Conservation (phyloP, 2,113 vertebrate species). For the Salminus brasiliensis region DNA sequence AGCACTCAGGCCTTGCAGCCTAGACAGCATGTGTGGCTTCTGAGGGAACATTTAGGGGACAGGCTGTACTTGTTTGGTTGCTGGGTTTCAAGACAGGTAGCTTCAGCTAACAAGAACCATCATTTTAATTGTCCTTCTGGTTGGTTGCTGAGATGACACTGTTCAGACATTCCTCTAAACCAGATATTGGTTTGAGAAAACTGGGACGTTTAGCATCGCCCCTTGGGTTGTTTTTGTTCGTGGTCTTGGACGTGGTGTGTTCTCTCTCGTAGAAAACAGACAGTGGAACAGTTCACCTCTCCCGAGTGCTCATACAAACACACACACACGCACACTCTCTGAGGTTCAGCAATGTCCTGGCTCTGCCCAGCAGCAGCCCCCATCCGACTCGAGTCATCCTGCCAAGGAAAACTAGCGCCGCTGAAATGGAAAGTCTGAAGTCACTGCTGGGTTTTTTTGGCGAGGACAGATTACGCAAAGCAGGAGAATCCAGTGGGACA, state of each 20-base stretch:
- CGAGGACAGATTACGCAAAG: conserved; percentile 51
- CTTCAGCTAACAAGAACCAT: neutral
- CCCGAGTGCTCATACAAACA: conserved; percentile 11
- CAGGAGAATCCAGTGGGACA: conserved; percentile 52
- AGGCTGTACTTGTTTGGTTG: neutral
- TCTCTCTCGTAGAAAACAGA: conserved; percentile 43
- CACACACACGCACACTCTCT: conserved; percentile 21
- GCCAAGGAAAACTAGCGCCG: conserved; percentile 56
- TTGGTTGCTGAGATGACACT: conserved; percentile 1
- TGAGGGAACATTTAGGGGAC: too few relatives aligned
- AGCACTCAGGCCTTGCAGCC: too few relatives aligned
- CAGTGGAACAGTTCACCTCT: conserved; percentile 48
- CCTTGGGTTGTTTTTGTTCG: conserved; percentile 40
- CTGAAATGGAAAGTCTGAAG: conserved; percentile 61
- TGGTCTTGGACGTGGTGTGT: conserved; percentile 21
- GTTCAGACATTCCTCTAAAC: conserved; percentile 14
- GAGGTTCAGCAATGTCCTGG: conserved; percentile 54
- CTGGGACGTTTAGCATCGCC: conserved; percentile 21
- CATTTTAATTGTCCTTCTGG: neutral
- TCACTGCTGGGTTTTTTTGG: conserved; percentile 53
- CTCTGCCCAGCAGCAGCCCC: conserved; percentile 50
- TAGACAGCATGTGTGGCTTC: too few relatives aligned
- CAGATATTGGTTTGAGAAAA: neutral
- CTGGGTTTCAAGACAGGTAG: neutral
- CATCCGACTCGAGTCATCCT: conserved; percentile 46